Conservation (phyloP, 2,888 invertebrate genomes). For the Limnephilus marmoratus region DNA sequence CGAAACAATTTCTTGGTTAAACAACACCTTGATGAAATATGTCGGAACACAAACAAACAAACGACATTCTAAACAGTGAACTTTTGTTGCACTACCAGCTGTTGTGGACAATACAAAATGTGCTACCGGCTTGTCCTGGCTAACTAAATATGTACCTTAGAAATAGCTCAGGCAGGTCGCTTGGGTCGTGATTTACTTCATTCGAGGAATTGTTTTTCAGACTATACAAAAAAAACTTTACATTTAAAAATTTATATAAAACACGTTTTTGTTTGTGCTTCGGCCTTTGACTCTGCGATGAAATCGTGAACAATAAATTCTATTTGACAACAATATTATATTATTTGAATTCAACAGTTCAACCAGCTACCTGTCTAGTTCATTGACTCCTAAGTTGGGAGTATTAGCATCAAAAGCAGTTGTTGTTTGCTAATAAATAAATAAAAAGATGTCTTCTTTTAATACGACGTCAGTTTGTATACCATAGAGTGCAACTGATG, state of each 20-base stretch:
- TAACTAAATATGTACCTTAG: slow-evolving; percentile 40
- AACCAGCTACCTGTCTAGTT: not conserved
- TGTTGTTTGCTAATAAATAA: slow-evolving; percentile 32
- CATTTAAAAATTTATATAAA: not conserved
- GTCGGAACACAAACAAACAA: slow-evolving; percentile 3
- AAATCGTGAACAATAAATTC: not conserved
- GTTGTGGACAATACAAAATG: slow-evolving; percentile 41
- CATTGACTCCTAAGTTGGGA: slow-evolving; percentile 27
- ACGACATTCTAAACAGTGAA: slow-evolving; percentile 3
- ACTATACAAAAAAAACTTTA: not conserved
- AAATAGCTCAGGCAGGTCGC: slow-evolving; percentile 27
- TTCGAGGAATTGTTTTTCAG: not conserved
- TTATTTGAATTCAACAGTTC: not conserved
- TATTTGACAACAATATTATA: not conserved
- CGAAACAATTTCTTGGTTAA: not conserved
- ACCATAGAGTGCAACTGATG: not conserved
- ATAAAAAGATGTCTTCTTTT: not conserved
- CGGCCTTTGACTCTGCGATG: not conserved
- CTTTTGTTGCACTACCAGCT: slow-evolving; percentile 25
- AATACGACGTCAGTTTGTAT: not conserved
- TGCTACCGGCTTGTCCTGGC: slow-evolving; percentile 25
- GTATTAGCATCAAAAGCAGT: not conserved
- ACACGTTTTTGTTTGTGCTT: not conserved
- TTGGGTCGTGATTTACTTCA: slow-evolving; percentile 9
- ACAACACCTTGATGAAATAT: not conserved